Evolutionary conservation across 2,888 invertebrate species (phyloP), one percentile per base, ranked within the genome.

Genomic region (Aphidoletes aphidimyza): DNA sequence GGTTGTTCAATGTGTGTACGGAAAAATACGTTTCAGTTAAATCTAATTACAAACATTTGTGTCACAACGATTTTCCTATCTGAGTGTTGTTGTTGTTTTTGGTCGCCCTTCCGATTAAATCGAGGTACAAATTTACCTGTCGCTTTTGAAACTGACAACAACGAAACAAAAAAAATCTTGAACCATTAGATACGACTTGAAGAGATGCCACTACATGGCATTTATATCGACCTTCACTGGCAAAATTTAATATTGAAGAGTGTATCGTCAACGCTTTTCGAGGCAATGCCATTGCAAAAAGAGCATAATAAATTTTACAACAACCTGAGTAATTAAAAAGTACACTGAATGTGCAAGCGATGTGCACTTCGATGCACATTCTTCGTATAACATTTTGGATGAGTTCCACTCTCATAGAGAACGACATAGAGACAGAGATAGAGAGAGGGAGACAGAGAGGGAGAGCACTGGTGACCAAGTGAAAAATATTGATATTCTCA

Each of bases 401-500:
- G 6, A 42, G 42, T n/a, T n/a, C n/a, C n/a, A n/a, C n/a, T n/a
- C n/a, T n/a, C n/a, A n/a, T n/a, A n/a, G n/a, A n/a, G n/a, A n/a
- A n/a, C n/a, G n/a, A n/a, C n/a, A 42, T 14, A 42, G 14, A 42
- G 42, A 14, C n/a, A n/a, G n/a, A n/a, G n/a, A n/a, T n/a, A n/a
- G n/a, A n/a, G n/a, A n/a, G n/a, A n/a, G n/a, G n/a, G 42, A 14
- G 8, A 47, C 47, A 6, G 17, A 3, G 17, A 47, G 17, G 17
- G 47, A 17, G 19, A 17, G 22, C 2, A 54, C 9, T n/a, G 69
- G 3, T 54, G 69, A 9, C 11, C 26, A 14, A 69, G 14, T 69
- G 69, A 69, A 69, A 69, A 26, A 69, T 69, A 30, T 39, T 69
- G 69, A 69, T 14, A 69, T 69, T 69, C 14, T 69, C 26, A 69